Evolutionary conservation across 2,888 invertebrate genomes (phyloP).

Genomic region (Dynastes maya): DNA sequence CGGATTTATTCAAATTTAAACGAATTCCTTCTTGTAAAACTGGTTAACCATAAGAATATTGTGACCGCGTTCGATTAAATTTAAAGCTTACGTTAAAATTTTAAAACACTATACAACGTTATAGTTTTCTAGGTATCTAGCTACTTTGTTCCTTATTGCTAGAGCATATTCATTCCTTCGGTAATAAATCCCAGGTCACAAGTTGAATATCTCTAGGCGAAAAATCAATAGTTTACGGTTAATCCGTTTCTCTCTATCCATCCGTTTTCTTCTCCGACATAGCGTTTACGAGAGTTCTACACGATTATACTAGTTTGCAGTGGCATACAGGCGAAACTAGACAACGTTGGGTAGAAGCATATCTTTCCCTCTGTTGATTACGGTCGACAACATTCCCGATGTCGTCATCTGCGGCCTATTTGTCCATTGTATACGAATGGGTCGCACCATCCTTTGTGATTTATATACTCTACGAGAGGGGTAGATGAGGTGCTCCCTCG

Average conservation of each 20-base stretch:
- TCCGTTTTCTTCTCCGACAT: constrained; percentile 17
- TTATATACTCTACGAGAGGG: neutral
- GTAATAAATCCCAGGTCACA: constrained; percentile 57
- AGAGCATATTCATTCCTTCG: neutral
- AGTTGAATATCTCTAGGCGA: constrained; percentile 52
- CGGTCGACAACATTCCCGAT: constrained; percentile 24
- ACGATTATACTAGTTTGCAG: neutral
- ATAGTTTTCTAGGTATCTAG: no score
- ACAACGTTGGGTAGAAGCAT: constrained; percentile 32
- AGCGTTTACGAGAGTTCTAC: constrained; percentile 1
- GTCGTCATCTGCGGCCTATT: constrained; percentile 37
- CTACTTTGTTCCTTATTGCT: no score
- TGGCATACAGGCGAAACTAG: constrained; percentile 29
- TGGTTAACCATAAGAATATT: no score
- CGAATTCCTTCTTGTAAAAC: no score
- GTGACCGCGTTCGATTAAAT: no score
- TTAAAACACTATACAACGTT: no score
- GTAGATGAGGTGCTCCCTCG: neutral
- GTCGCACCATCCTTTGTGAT: neutral
- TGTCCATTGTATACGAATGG: neutral
- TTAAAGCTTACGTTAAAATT: no score
- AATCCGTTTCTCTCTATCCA: constrained; percentile 43
- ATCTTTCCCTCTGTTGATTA: constrained; percentile 40
- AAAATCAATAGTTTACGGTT: constrained; percentile 56
- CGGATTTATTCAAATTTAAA: no score